phyloP scores from a whole-genome alignment of 2,888 invertebrate species.

The Microdon myrmicae region DNA sequence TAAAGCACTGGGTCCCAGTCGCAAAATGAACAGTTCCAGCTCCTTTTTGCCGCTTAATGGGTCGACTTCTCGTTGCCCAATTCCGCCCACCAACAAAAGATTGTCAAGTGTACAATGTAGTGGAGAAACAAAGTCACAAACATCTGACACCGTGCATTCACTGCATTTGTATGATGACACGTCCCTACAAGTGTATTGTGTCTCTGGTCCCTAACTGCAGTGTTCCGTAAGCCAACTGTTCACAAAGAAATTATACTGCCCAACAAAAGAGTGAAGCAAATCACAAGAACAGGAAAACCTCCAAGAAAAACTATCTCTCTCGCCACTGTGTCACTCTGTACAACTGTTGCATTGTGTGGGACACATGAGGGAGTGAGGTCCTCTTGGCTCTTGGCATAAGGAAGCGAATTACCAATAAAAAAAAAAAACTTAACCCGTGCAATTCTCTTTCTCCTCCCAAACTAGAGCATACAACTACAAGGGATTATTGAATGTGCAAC shows the following conservation, averaged over 20 bases:
- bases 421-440: neutral
- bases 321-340: slow-evolving; percentile 2
- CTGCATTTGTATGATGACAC: neutral
- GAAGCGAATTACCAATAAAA: neutral
- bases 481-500: slow-evolving; percentile 2
- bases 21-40: too few species aligned
- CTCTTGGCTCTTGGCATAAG: too few species aligned
- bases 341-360: slow-evolving; percentile 30
- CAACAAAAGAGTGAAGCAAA: slow-evolving; percentile 18
- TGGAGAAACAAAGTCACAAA: slow-evolving; percentile 16
- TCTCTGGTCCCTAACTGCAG: slow-evolving; percentile 45
- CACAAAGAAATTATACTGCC: slow-evolving; percentile 32
- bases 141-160: slow-evolving; percentile 8
- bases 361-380: slow-evolving; percentile 13
- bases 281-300: neutral
- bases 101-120: slow-evolving; percentile 43
- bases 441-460: slow-evolving; percentile 20
- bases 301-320: neutral
- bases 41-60: too few species aligned
- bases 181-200: slow-evolving; percentile 44
- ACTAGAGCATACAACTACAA: slow-evolving; percentile 30
- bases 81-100: too few species aligned
- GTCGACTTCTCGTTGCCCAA: too few species aligned
- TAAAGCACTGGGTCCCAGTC: too few species aligned
- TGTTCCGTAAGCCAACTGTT: slow-evolving; percentile 36